These are phyloP conservation scores for Conus ventricosus DNA, from an alignment of 1,140 invertebrate species.

Conservation along the genomic window DNA sequence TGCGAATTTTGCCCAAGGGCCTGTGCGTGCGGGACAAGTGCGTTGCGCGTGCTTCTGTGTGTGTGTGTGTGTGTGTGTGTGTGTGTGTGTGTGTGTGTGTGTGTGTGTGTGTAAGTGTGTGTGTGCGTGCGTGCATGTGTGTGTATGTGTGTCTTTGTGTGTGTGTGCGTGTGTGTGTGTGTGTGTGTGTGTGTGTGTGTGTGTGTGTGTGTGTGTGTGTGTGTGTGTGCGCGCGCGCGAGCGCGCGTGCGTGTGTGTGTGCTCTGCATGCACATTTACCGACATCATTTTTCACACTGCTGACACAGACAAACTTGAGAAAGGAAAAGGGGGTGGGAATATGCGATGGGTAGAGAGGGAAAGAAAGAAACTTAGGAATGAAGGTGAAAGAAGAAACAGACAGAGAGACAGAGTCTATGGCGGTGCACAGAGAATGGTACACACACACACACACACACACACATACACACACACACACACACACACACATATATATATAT, in stretches of 20 bases:
- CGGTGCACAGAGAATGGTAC: too few species aligned
- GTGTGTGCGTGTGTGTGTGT: slow-evolving; percentile 5
- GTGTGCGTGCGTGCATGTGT: background rate
- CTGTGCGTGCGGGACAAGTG: background rate
- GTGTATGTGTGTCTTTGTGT: background rate
- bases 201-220: background rate
- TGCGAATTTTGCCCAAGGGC: background rate
- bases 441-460: too few species aligned
- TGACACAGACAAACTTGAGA: too few species aligned
- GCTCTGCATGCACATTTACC: background rate
- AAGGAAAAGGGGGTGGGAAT: too few species aligned
- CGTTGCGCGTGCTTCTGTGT: background rate
- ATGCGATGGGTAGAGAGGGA: too few species aligned
- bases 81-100: slow-evolving; percentile 1
- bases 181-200: background rate
- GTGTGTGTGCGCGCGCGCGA: background rate
- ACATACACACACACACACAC: too few species aligned
- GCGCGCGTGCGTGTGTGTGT: background rate
- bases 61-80: slow-evolving; percentile 1
- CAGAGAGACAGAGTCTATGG: too few species aligned
- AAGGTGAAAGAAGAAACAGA: too few species aligned
- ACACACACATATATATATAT: too few species aligned
- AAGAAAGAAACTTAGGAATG: too few species aligned
- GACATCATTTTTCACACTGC: too few species aligned
- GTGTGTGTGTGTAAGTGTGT: background rate